These are phyloP conservation scores for Colostygia pectinataria DNA, from an alignment of 2,888 invertebrate species.

Conservation along the genomic window DNA sequence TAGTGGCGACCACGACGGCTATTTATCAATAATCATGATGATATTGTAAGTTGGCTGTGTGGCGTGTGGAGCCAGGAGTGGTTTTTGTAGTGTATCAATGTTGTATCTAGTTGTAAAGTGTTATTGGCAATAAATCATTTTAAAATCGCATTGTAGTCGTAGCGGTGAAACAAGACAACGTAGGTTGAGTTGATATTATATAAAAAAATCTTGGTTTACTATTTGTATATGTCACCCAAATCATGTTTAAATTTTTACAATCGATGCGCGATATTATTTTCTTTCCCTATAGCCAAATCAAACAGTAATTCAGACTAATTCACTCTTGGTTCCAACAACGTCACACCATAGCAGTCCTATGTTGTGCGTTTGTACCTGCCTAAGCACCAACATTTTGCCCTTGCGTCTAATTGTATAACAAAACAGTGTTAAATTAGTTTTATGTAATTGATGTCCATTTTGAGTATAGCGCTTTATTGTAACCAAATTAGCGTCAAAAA, in stretches of 20 bases:
- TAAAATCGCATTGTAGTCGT: slow-evolving; percentile 17
- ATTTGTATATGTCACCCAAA: slow-evolving; percentile 3
- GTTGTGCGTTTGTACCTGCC: slow-evolving; percentile 16
- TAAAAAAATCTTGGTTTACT: slow-evolving; percentile 7
- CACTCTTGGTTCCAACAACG: slow-evolving; percentile 21
- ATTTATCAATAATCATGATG: slow-evolving; percentile 31
- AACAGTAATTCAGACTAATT: not conserved
- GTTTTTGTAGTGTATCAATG: slow-evolving; percentile 15
- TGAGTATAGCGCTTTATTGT: slow-evolving; percentile 23
- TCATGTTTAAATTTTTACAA: not conserved
- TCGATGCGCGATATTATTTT: too few species aligned
- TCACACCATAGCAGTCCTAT: slow-evolving; percentile 13
- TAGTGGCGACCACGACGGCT: slow-evolving; percentile 68
- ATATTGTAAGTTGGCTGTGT: slow-evolving; percentile 16
- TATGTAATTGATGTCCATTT: slow-evolving; percentile 22
- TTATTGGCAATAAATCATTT: slow-evolving; percentile 26
- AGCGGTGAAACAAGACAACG: slow-evolving; percentile 17
- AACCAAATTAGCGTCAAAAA: slow-evolving; percentile 21
- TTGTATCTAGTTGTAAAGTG: slow-evolving; percentile 21
- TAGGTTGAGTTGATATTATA: slow-evolving; percentile 1
- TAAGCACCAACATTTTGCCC: slow-evolving; percentile 18
- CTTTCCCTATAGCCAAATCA: not conserved
- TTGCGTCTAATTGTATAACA: slow-evolving; percentile 15
- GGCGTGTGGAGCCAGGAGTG: slow-evolving; percentile 20
- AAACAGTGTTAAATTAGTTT: slow-evolving; percentile 39